phyloP scores from a whole-genome alignment of 53 echinoderm and acorn worm species.

The Astropecten irregularis region DNA sequence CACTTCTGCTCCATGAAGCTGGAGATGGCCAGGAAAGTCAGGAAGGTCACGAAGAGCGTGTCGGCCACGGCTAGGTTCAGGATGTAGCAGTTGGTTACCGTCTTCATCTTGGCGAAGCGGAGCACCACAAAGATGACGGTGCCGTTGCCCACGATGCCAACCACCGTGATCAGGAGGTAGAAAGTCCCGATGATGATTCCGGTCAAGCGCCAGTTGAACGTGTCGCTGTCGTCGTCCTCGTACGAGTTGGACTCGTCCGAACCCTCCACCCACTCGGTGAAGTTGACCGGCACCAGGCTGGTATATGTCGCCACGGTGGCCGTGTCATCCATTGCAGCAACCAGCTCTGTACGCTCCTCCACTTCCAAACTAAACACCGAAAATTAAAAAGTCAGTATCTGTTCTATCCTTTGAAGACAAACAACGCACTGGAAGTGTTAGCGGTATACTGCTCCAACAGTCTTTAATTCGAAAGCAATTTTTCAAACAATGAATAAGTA shows the following conservation, averaged over 20 bases:
- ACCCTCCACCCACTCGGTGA: not conserved
- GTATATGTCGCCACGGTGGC: constrained; percentile 12
- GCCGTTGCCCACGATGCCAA: constrained; percentile 91
- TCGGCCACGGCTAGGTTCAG: constrained; percentile 93
- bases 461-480: no score
- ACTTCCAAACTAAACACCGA: no score
- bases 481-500: no score
- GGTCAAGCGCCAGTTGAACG: not conserved
- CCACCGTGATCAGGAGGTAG: constrained; percentile 65
- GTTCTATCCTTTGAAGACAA: not conserved
- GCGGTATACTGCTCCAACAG: no score
- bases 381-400: no score
- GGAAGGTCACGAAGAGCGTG: constrained; percentile 69
- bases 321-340: not conserved
- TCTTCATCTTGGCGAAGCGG: constrained; percentile 93
- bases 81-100: constrained; percentile 97
- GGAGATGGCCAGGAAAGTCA: constrained; percentile 68
- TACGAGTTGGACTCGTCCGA: not conserved
- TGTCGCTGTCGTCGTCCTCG: not conserved
- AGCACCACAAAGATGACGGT: constrained; percentile 91
- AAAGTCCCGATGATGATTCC: constrained; percentile 57
- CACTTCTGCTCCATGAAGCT: constrained; percentile 60
- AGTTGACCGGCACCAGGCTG: constrained; percentile 29
- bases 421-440: no score
- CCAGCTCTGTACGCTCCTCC: no score